These are phyloP conservation scores for Chloromyia formosa DNA, from an alignment of 2,888 invertebrate genomes.

Conservation along the genomic window DNA sequence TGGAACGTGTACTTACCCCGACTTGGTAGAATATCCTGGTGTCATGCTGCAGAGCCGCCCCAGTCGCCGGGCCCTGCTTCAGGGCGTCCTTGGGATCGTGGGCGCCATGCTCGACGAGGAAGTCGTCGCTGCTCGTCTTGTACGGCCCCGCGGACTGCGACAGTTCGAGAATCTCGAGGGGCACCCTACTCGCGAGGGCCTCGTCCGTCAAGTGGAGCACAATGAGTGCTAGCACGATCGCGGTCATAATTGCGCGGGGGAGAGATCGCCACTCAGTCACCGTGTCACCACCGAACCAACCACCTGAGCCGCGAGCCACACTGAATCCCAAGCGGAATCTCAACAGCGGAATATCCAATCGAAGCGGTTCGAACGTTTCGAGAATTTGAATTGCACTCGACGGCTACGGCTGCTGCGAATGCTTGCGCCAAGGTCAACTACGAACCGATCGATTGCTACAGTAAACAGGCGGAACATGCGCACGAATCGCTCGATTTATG, in stretches of 20 bases:
- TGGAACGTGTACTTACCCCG: slow-evolving; percentile 31
- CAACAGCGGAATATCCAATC: neutral
- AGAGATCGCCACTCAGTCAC: neutral
- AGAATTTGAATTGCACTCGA: slow-evolving; percentile 19
- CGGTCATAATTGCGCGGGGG: slow-evolving; percentile 12
- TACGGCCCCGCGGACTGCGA: slow-evolving; percentile 1
- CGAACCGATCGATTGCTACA: slow-evolving; percentile 14
- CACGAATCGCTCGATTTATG: slow-evolving; percentile 18
- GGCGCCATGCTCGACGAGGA: neutral
- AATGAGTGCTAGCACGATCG: slow-evolving; percentile 7
- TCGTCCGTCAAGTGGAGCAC: neutral
- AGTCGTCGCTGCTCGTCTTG: neutral
- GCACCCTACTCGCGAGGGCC: slow-evolving; percentile 21
- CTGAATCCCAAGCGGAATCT: neutral
- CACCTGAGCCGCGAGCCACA: neutral
- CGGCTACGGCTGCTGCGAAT: neutral
- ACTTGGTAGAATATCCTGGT: slow-evolving; percentile 25
- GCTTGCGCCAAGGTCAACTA: slow-evolving; percentile 18
- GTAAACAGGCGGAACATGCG: slow-evolving; percentile 31
- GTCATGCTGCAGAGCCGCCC: neutral
- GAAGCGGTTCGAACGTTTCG: slow-evolving; percentile 1
- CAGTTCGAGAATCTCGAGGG: slow-evolving; percentile 8
- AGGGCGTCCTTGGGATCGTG: neutral
- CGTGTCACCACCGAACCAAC: slow-evolving; percentile 5
- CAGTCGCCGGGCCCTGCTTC: neutral